Base-by-base conservation (phyloP, 2,113 vertebrate species). In the Carettochelys insculpta region DNA sequence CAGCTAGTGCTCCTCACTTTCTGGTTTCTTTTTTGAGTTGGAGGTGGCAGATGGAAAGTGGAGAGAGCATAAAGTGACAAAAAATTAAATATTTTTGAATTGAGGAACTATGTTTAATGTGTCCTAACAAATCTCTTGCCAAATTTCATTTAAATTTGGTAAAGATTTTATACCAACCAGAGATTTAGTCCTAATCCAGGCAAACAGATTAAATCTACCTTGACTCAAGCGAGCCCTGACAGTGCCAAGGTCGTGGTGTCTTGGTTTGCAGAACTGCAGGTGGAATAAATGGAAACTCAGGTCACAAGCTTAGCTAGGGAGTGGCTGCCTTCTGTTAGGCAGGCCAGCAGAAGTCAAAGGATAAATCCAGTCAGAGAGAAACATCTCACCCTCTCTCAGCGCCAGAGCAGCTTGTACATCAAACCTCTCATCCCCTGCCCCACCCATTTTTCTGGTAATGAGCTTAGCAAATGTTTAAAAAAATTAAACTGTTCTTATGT, bases 401-500 rank as follows among this genome's bases (percentile, higher is more conserved):
- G n/a, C n/a, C n/a, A n/a, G n/a, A n/a, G n/a, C n/a, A n/a, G n/a
- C n/a, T n/a, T n/a, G n/a, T n/a, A n/a, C n/a, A n/a, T n/a, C n/a
- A n/a, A n/a, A n/a, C n/a, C n/a, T n/a, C n/a, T n/a, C n/a, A n/a
- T n/a, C n/a, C n/a, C n/a, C n/a, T n/a, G n/a, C n/a, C n/a, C n/a
- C n/a, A n/a, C n/a, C n/a, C n/a, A n/a, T n/a, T n/a, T 61, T 89
- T 76, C 82, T 0, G 11, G 54, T 83, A 95, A 95, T 80, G 78
- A 95, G 79, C 96, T 96, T 93, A 75, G 86, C 51, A 94, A 90
- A 53, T 93, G 80, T 88, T 96, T 89, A 56, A 80, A n/a, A 45
- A 61, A 52, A 85, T 80, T 51, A 97, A 97, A 96, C 94, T 82
- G 29, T 96, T 97, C 93, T 97, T 91, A 94, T 92, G 95, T 89